These are phyloP conservation scores for Eurytoma adleriae DNA, from an alignment of 2,888 invertebrate genomes.

Conservation along the genomic window DNA sequence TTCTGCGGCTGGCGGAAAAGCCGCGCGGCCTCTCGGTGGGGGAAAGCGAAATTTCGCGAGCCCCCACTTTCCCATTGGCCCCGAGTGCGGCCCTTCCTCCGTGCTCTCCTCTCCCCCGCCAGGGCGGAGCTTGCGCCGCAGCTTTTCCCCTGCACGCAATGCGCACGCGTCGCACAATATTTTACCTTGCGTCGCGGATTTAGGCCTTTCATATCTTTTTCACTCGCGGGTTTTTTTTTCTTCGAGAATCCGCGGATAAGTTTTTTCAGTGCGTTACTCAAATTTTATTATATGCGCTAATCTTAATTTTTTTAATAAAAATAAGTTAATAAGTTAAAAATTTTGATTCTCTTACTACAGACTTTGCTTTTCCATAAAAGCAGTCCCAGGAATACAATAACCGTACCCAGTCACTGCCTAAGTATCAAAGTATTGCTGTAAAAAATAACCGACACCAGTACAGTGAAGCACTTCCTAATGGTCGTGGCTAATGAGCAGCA, in stretches of 20 bases:
- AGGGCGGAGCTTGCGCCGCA: conserved; percentile 47
- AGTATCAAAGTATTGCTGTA: conserved; percentile 90
- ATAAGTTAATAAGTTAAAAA: too few species aligned
- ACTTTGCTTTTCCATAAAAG: conserved; percentile 80
- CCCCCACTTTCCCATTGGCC: conserved; percentile 39
- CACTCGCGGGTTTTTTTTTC: too few species aligned
- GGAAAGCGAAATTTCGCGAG: conserved; percentile 43
- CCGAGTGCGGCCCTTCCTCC: conserved; percentile 36
- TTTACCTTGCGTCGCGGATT: too few species aligned
- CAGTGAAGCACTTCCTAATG: conserved; percentile 98
- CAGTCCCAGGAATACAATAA: conserved; percentile 91
- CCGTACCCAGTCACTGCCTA: conserved; percentile 93
- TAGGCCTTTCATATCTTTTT: too few species aligned
- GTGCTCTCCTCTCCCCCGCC: not conserved
- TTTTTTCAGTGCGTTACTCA: too few species aligned
- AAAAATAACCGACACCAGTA: conserved; percentile 92
- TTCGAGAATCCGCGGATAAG: too few species aligned
- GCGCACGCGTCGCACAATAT: too few species aligned
- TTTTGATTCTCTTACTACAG: conserved; percentile 61
- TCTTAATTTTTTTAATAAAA: too few species aligned
- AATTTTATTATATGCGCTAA: too few species aligned
- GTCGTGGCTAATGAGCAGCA: conserved; percentile 97
- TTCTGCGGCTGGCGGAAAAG: conserved; percentile 16
- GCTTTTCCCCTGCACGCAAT: conserved; percentile 26
- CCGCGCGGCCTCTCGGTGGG: not conserved